Percentiles rank a stretch among this genome's conserved stretches.
phyloP scores from a whole-genome alignment of 2,797 vertebrate genomes.

The Mormyrus proboscirostris region DNA sequence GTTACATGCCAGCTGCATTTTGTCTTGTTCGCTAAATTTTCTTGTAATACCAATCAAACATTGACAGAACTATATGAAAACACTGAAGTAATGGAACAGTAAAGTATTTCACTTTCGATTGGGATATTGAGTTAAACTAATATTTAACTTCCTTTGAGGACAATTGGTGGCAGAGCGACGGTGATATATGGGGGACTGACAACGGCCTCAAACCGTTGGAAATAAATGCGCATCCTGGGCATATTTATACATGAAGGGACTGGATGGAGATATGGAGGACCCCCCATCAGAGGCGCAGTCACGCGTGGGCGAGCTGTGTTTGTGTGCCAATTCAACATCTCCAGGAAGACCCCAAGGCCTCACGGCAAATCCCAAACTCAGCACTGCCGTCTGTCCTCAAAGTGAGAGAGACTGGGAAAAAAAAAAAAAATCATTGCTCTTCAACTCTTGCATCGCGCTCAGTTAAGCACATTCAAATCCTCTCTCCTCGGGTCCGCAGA shows the following conservation, averaged over 20 bases:
- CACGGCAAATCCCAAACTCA: neutral
- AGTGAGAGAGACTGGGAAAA: neutral
- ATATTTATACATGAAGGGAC: conserved; percentile 15
- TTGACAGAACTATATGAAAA: neutral
- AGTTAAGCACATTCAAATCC: conserved; percentile 9
- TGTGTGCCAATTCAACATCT: conserved; percentile 10
- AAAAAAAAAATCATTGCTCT: neutral
- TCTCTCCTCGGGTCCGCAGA: neutral
- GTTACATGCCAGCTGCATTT: neutral
- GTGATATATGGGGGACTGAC: neutral
- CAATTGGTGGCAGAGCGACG: neutral
- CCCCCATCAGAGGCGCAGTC: neutral
- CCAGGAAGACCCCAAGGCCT: conserved; percentile 10
- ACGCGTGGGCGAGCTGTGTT: conserved; percentile 17
- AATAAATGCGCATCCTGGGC: conserved; percentile 16
- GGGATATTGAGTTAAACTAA: neutral
- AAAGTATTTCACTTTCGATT: neutral
- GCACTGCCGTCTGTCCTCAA: neutral
- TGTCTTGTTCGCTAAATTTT: neutral
- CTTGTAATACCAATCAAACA: neutral
- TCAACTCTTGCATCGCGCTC: neutral
- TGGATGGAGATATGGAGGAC: neutral
- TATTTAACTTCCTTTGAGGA: neutral
- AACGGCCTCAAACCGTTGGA: neutral
- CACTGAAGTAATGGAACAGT: neutral